Evolutionary conservation across 2,113 vertebrate genomes (phyloP), one percentile per base, ranked within the genome.

Genomic region (Etia nguti): DNA sequence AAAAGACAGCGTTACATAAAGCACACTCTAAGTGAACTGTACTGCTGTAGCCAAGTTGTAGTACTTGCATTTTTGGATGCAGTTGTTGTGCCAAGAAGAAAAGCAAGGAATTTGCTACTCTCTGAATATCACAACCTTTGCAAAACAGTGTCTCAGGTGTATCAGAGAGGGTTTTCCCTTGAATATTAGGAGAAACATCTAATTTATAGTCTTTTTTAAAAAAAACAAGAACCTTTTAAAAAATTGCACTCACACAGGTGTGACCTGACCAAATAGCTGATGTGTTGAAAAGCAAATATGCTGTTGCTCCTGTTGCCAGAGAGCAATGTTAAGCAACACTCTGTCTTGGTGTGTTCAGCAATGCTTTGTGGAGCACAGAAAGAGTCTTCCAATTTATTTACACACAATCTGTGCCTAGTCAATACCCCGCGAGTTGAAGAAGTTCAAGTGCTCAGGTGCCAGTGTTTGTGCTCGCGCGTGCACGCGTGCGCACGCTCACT

Each of bases 251-350:
- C 46, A 24, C 8, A 26, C 12, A 88, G 73, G 81, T 81, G 85
- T 81, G 79, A 91, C 89, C 4, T 68, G 41, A 54, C 24, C 60
- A 86, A 92, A 83, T 43, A 80, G 70, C 20, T 3, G 50, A 87
- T 84, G 36, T 3, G 56, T 89, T 22, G 46, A 83, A 82, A 83
- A 65, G 34, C 43, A 90, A 94, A 88, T 87, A 88, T 90, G 70
- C 20, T 62, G 88, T 79, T 2, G 9, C 70, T 81, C 81, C 89
- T 85, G 87, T 84, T 88, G 55, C 68, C 26, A 70, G 62, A 84
- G 34, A 13, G 26, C 54, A 24, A 50, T 20, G 36, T 83, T 38
- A 68, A 20, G 87, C 46, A 89, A 82, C 62, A 26, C 56, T 48
- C 12, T 24, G 3, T 13, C 15, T 73, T 2, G 41, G 10, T 81